Evolutionary conservation across 2,888 invertebrate genomes (phyloP), one percentile per base, ranked within the genome.

Genomic region (Slavum lentiscoides): DNA sequence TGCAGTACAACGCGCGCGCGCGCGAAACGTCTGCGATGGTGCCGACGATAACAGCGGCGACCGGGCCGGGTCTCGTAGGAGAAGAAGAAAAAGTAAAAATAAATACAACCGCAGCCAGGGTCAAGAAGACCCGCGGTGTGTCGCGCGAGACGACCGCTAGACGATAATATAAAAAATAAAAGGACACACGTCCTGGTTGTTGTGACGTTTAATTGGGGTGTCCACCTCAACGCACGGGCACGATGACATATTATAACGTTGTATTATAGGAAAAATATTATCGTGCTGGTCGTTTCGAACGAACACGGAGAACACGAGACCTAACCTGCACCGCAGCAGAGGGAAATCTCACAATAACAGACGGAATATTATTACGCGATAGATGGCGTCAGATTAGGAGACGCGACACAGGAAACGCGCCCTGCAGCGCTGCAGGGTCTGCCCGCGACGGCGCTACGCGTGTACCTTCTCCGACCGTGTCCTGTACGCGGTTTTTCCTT

Each of bases 171-270:
- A 30, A 30, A 30, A n/a, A 61, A 61, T 76, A 76, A 76, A 59
- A 76, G 68, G 43, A 43, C 43, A 9, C 30, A 64, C 69, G 62
- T 70, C 49, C 61, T 6, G 4, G 8, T 39, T 77, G 70, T 77
- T 70, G 77, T 77, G 77, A 77, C 77, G 77, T 77, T 77, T 70
- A 77, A 77, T 77, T 70, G 77, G 77, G 62, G 70, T 70, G 76
- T 77, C 62, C 77, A 39, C 39, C 53, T 23, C 53, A 13, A 55
- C 39, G 15, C 21, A 21, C 21, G n/a, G n/a, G n/a, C 55, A 6
- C 19, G 55, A n/a, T n/a, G n/a, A n/a, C n/a, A n/a, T n/a, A n/a
- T n/a, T 15, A 43, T 43, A 9, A 43, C 11, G 30, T 43, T 43
- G n/a, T n/a, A n/a, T 9, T 43, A 43, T 43, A 6, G 15, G 30